phyloP scores from a whole-genome alignment of 1,140 invertebrate genomes.

The Zaprionus capensis region DNA sequence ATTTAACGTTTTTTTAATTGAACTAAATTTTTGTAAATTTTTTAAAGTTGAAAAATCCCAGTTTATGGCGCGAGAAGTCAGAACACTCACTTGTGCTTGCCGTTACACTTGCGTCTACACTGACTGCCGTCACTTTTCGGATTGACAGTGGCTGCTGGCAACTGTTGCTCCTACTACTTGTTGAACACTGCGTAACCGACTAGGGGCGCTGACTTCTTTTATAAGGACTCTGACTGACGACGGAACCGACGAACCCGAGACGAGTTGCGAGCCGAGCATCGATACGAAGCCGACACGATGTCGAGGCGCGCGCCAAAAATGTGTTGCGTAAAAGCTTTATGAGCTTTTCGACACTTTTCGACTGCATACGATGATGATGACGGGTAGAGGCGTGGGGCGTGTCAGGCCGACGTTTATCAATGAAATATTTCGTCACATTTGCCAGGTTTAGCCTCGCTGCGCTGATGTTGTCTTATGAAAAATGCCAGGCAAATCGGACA shows the following conservation, averaged over 20 bases:
- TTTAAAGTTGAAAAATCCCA: not conserved
- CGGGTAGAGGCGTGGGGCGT: not conserved
- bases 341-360: constrained; percentile 53
- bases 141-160: constrained; percentile 31
- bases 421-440: constrained; percentile 74
- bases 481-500: constrained; percentile 43
- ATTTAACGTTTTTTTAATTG: not conserved
- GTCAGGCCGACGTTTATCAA: constrained; percentile 56
- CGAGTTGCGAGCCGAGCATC: not conserved
- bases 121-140: constrained; percentile 18
- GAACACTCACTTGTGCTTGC: constrained; percentile 40
- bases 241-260: not conserved
- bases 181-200: constrained; percentile 78
- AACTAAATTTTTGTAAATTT: constrained; percentile 4
- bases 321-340: constrained; percentile 71
- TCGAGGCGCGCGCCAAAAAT: constrained; percentile 50
- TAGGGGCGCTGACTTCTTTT: constrained; percentile 68
- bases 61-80: constrained; percentile 26
- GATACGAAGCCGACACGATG: constrained; percentile 24
- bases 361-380: not conserved
- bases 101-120: constrained; percentile 9
- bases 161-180: constrained; percentile 80
- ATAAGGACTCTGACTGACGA: constrained; percentile 49
- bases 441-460: constrained; percentile 33
- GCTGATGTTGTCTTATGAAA: constrained; percentile 58